Conservation (phyloP, 2,113 vertebrate species). For the Notarius quadriscutis region DNA sequence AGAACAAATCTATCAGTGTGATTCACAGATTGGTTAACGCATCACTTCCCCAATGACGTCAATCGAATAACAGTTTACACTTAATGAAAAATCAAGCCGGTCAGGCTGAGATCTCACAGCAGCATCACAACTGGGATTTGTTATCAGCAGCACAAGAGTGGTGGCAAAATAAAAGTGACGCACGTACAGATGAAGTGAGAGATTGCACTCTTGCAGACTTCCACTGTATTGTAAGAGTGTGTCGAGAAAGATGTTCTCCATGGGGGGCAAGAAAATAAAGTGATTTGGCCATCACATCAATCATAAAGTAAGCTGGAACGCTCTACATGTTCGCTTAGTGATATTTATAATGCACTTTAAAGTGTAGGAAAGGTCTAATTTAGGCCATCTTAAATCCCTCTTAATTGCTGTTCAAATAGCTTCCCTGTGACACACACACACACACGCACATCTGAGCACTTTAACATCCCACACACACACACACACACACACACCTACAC, state of each 20-base stretch:
- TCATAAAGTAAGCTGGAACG: background rate
- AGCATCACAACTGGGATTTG: slow-evolving; percentile 39
- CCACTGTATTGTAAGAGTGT: background rate
- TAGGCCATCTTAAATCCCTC: slow-evolving; percentile 4
- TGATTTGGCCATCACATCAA: background rate
- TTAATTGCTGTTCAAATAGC: slow-evolving; percentile 19
- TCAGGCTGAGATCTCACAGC: slow-evolving; percentile 37
- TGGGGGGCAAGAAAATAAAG: background rate
- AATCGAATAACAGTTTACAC: slow-evolving; percentile 39
- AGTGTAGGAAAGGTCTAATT: slow-evolving; percentile 14
- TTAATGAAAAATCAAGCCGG: slow-evolving; percentile 28
- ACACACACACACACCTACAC: background rate
- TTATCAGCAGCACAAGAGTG: background rate
- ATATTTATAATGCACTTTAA: slow-evolving; percentile 16
- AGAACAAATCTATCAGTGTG: slow-evolving; percentile 45
- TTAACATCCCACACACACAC: slow-evolving; percentile 9
- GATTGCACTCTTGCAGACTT: background rate
- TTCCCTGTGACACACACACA: background rate
- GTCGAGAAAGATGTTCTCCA: background rate
- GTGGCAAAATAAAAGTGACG: slow-evolving; percentile 7
- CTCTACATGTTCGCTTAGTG: background rate
- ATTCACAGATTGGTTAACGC: slow-evolving; percentile 47
- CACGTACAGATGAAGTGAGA: background rate
- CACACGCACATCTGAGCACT: background rate
- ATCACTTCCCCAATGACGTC: slow-evolving; percentile 40